These are phyloP conservation scores for Plutella xylostella DNA, from an alignment of 2,888 invertebrate genomes.

Conservation along the genomic window DNA sequence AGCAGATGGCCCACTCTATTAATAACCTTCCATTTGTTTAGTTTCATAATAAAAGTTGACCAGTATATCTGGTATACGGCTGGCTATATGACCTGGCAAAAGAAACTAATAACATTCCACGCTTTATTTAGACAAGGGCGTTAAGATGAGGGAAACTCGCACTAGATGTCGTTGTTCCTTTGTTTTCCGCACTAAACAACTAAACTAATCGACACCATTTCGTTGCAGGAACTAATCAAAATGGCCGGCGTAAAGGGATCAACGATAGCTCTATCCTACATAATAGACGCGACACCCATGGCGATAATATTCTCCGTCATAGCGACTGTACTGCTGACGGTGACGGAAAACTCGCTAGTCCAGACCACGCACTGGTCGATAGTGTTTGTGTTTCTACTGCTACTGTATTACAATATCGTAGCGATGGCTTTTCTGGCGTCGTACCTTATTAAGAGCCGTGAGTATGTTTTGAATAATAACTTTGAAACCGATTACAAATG, in stretches of 20 bases:
- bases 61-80: too few relatives aligned
- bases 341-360: slow-evolving; percentile 48
- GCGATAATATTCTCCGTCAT: slow-evolving; percentile 59
- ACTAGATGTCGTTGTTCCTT: too few relatives aligned
- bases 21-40: too few relatives aligned
- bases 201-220: background rate
- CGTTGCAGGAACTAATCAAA: slow-evolving; percentile 78
- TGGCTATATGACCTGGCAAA: too few relatives aligned
- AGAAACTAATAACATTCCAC: too few relatives aligned
- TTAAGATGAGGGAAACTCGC: too few relatives aligned
- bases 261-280: slow-evolving; percentile 76
- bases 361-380: slow-evolving; percentile 60
- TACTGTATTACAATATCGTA: slow-evolving; percentile 71
- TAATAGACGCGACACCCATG: slow-evolving; percentile 71
- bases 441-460: slow-evolving; percentile 74
- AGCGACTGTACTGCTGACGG: slow-evolving; percentile 43
- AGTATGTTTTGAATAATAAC: too few relatives aligned
- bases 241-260: slow-evolving; percentile 79
- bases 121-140: too few relatives aligned
- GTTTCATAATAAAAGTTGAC: too few relatives aligned
- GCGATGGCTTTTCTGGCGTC: slow-evolving; percentile 73
- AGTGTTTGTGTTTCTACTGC: slow-evolving; percentile 68
- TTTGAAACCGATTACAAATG: too few relatives aligned
- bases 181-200: too few relatives aligned
- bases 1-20: too few relatives aligned